Evolutionary conservation across 2,113 vertebrate species (phyloP).

Genomic region (Sceloporus tristichus): DNA sequence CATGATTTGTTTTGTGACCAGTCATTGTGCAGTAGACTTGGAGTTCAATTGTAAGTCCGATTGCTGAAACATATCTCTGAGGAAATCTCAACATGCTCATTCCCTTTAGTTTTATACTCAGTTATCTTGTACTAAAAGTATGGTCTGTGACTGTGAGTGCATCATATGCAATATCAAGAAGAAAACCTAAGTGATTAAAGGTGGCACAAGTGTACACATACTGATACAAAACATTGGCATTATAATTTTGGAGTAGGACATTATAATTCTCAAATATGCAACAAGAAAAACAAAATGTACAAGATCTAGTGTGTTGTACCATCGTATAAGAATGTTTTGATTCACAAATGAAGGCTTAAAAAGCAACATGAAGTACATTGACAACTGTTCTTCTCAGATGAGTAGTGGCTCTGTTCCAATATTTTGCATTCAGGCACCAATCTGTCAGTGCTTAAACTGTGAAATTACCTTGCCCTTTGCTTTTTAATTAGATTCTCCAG

Average conservation of each 20-base stretch:
- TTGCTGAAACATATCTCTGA: too few species aligned
- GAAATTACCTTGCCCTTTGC: not conserved
- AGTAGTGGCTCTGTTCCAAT: not conserved
- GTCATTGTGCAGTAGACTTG: too few species aligned
- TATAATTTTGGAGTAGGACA: not conserved
- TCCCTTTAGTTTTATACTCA: too few species aligned
- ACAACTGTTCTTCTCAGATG: conserved; percentile 7
- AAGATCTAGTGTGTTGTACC: not conserved
- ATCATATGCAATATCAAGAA: not conserved
- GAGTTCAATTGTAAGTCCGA: too few species aligned
- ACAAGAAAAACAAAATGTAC: not conserved
- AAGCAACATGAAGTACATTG: not conserved
- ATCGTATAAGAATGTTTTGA: not conserved
- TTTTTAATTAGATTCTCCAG: conserved; percentile 5
- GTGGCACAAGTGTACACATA: not conserved
- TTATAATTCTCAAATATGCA: not conserved
- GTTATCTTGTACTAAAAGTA: fast-evolving
- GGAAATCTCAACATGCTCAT: too few species aligned
- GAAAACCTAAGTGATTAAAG: not conserved
- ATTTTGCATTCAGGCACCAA: not conserved
- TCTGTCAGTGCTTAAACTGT: conserved; percentile 1
- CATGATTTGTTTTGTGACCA: too few species aligned
- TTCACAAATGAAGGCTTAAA: not conserved
- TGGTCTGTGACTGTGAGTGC: not conserved
- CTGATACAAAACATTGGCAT: not conserved